These are phyloP conservation scores for Alosa alosa DNA, from an alignment of 2,113 vertebrate species.

Conservation along the genomic window DNA sequence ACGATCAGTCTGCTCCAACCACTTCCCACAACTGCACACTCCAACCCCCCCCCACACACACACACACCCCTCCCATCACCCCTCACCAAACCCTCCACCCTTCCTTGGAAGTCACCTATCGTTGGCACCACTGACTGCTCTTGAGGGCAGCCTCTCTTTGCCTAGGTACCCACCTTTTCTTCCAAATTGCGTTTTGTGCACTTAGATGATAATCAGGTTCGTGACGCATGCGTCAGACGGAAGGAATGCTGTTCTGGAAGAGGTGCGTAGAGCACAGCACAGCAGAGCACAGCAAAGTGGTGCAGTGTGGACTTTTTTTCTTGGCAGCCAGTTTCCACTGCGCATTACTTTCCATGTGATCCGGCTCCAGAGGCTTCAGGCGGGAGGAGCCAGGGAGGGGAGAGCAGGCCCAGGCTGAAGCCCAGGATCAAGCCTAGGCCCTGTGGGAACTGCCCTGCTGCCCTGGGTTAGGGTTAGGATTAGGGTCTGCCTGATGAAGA, in stretches of 20 bases:
- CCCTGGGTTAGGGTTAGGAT: not conserved
- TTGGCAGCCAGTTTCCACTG: constrained; percentile 91
- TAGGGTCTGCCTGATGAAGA: not conserved
- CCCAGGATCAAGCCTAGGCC: not conserved
- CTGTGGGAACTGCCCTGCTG: not conserved
- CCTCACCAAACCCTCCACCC: not conserved
- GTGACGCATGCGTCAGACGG: constrained; percentile 88
- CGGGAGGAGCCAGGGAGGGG: constrained; percentile 82
- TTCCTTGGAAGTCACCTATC: not conserved
- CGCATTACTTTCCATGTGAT: constrained; percentile 90
- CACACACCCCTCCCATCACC: not conserved
- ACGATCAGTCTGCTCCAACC: not conserved
- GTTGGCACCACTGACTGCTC: not conserved
- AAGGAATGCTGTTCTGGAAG: constrained; percentile 96
- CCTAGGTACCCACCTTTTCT: constrained; percentile 38
- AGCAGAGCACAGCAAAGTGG: not conserved
- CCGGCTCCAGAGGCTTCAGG: constrained; percentile 85
- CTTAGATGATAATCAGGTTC: constrained; percentile 85
- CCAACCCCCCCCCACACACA: not conserved
- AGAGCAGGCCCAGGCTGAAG: constrained; percentile 80
- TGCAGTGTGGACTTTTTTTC: constrained; percentile 66
- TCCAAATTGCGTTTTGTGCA: constrained; percentile 64
- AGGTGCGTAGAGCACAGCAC: constrained; percentile 64
- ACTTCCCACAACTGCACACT: not conserved
- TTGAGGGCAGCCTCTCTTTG: constrained; percentile 1